Evolutionary conservation across 1,140 invertebrate species (phyloP).

Genomic region (Cotesia vestalis): DNA sequence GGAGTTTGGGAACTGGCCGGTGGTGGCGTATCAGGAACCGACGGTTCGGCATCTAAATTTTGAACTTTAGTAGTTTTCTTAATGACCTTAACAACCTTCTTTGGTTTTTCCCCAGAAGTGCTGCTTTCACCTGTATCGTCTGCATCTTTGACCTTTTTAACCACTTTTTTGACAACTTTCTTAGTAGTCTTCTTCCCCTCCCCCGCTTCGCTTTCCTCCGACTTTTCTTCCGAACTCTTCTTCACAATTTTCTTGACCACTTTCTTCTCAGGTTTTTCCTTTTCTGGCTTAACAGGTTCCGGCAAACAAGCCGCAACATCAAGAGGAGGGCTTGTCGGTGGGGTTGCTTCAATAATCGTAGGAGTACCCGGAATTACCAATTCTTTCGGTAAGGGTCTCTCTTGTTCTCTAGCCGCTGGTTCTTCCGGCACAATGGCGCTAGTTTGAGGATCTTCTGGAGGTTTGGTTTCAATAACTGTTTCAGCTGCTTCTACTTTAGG

Average conservation of each 20-base stretch:
- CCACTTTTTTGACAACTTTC: constrained; percentile 48
- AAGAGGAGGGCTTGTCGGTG: constrained; percentile 53
- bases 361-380: constrained; percentile 50
- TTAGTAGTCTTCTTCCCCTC: constrained; percentile 46
- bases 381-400: constrained; percentile 32
- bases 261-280: constrained; percentile 50
- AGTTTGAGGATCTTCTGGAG: constrained; percentile 5
- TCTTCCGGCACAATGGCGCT: background rate
- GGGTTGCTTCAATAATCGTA: constrained; percentile 53
- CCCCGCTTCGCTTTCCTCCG: constrained; percentile 28
- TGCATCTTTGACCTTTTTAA: constrained; percentile 35
- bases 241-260: constrained; percentile 53
- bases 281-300: constrained; percentile 21
- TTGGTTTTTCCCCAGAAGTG: constrained; percentile 44
- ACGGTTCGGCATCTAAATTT: constrained; percentile 49
- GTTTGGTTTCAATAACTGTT: constrained; percentile 6
- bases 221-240: constrained; percentile 46
- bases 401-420: constrained; percentile 17
- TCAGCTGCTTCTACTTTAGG: constrained; percentile 32
- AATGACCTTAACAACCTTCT: constrained; percentile 48
- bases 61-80: constrained; percentile 52
- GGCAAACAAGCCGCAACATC: constrained; percentile 17
- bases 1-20: constrained; percentile 52
- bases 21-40: constrained; percentile 52
- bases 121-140: constrained; percentile 29